Evolutionary conservation across 1,140 invertebrate species (phyloP), one percentile per base, ranked within the genome.

Genomic region (Cydia pomonella): DNA sequence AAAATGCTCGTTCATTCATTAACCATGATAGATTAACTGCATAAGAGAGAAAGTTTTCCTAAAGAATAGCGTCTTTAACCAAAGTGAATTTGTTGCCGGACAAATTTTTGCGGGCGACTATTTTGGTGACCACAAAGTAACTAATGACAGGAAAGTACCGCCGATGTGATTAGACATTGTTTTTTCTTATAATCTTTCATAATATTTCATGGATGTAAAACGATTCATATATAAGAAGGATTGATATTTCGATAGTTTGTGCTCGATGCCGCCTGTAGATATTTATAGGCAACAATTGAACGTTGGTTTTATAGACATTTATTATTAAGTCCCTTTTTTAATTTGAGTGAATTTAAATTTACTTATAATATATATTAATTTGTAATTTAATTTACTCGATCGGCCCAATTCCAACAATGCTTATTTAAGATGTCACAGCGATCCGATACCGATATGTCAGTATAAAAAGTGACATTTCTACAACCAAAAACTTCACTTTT

Each of bases 101-200:
- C 77, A 76, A 84, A 81, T 83, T 80, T 84, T 86, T 82, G 81
- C 80, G 79, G 79, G 80, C 79, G 71, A 74, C 76, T 72, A 66
- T 81, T 83, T 78, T 76, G 73, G 81, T 75, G 79, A 86, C 81
- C 84, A 84, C 83, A 86, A 81, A 76, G 63, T 77, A 76, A 75
- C 83, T 90, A 91, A 91, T 89, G 87, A 87, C 81, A 89, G 80
- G 86, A 91, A 91, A 90, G 88, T 86, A 77, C 76, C 75, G 79
- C 76, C 74, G 75, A 79, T 76, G 76, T 77, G 77, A 82, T 83
- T 82, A 82, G 71, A 82, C 63, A 73, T 75, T 81, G 72, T 74
- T 79, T 82, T 83, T 81, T 84, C 74, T 72, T 77, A 72, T 75
- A 62, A 76, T 71, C 73, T 69, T 79, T 82, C 73, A 76, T 75